A percentile compares a stretch with the other conserved stretches of the same genome.
These are phyloP conservation scores for Myrmecobius fasciatus DNA, from an alignment of 2,113 vertebrate species.

Conservation along the genomic window DNA sequence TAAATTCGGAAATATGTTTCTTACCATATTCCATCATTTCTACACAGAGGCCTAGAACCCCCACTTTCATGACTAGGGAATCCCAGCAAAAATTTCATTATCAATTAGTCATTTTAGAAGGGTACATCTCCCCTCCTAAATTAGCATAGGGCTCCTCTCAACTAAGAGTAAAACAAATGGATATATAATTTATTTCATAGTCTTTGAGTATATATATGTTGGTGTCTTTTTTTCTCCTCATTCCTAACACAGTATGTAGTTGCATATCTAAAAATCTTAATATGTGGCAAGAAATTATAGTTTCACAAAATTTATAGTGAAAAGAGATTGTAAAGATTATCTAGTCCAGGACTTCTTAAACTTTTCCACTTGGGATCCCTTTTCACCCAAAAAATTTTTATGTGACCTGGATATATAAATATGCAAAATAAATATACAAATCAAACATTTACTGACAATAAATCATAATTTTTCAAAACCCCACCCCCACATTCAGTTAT, in stretches of 20 bases:
- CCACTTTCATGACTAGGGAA: background rate
- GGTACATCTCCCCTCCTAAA: background rate
- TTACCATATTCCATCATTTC: background rate
- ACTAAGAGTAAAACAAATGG: background rate
- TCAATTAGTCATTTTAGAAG: background rate
- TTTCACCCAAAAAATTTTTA: too few relatives aligned
- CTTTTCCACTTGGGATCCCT: too few relatives aligned
- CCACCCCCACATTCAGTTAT: too few relatives aligned
- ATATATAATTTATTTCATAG: background rate
- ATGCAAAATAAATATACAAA: too few relatives aligned
- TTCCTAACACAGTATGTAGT: background rate
- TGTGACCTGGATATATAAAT: too few relatives aligned
- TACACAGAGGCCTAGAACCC: background rate
- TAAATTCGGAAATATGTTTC: slow-evolving; percentile 1
- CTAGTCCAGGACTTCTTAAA: background rate
- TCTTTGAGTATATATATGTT: background rate
- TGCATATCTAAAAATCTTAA: background rate
- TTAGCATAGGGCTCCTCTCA: background rate
- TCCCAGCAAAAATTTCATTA: background rate
- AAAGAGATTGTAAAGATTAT: background rate
- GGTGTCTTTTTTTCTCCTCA: background rate
- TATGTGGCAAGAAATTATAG: background rate
- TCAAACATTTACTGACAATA: too few relatives aligned
- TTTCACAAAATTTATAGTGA: background rate
- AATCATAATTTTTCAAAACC: too few relatives aligned